phyloP scores from a whole-genome alignment of 1,140 invertebrate genomes.

The Procambarus virginalis region DNA sequence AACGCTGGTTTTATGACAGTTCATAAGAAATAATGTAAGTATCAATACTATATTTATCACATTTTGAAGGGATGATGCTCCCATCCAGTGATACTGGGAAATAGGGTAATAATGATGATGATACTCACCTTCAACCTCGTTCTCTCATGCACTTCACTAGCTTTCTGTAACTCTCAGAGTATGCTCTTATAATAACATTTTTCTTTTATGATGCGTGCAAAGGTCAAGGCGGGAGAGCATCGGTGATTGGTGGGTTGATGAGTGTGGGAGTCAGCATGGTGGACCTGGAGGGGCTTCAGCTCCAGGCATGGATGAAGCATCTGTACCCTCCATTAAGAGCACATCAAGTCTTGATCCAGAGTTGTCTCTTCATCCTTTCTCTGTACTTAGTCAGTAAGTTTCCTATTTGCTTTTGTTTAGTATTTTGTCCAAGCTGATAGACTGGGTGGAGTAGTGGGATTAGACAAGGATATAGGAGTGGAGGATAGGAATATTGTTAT shows the following conservation, averaged over 20 bases:
- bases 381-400: slow-evolving; percentile 60
- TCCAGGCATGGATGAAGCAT: slow-evolving; percentile 49
- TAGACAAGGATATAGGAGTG: no score
- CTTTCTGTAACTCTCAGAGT: not conserved
- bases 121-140: not conserved
- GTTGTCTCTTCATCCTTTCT: slow-evolving; percentile 51
- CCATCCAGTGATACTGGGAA: no score
- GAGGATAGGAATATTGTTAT: no score
- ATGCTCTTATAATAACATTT: not conserved
- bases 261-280: slow-evolving; percentile 45
- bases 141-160: not conserved
- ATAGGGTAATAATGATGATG: no score
- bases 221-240: slow-evolving; percentile 46
- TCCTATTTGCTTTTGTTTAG: no score
- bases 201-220: not conserved
- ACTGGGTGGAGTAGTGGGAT: no score
- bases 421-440: no score
- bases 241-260: slow-evolving; percentile 53
- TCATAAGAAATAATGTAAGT: no score
- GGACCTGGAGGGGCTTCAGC: slow-evolving; percentile 17
- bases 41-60: no score
- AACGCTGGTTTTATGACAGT: no score
- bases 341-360: slow-evolving; percentile 59
- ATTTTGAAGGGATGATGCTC: no score
- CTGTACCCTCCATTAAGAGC: slow-evolving; percentile 60